Conservation (phyloP, 2,797 vertebrate species). For the Megalops cyprinoides region DNA sequence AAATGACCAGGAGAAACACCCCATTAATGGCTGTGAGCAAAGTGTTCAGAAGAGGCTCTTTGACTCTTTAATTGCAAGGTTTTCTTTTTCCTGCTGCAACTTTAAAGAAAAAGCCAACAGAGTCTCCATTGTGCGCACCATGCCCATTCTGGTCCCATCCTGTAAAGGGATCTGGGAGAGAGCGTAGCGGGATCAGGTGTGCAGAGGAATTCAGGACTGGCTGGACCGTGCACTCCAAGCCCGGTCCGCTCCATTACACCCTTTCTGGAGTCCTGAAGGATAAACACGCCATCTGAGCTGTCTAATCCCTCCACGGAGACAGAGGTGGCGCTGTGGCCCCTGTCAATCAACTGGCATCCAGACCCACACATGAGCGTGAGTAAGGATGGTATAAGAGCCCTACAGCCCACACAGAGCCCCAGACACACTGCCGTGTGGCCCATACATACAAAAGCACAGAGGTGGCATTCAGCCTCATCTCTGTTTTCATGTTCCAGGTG, state of each 20-base stretch:
- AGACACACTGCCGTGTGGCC: neutral
- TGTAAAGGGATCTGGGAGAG: slow-evolving; percentile 71
- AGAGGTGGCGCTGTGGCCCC: slow-evolving; percentile 38
- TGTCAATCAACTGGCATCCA: slow-evolving; percentile 38
- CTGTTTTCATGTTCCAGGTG: neutral
- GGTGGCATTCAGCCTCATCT: neutral
- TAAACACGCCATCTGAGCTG: slow-evolving; percentile 45
- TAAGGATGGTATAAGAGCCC: neutral
- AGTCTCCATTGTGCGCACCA: slow-evolving; percentile 72
- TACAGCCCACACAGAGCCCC: neutral
- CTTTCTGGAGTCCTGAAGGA: slow-evolving; percentile 45
- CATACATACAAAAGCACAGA: neutral
- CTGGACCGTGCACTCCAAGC: slow-evolving; percentile 41
- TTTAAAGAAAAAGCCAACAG: slow-evolving; percentile 73
- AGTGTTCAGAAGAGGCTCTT: slow-evolving; percentile 43
- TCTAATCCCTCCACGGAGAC: slow-evolving; percentile 41
- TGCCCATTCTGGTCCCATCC: slow-evolving; percentile 54
- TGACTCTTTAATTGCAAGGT: slow-evolving; percentile 56
- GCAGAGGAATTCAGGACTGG: slow-evolving; percentile 73
- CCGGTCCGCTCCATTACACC: slow-evolving; percentile 50
- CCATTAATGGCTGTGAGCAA: slow-evolving; percentile 49
- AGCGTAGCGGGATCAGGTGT: slow-evolving; percentile 69
- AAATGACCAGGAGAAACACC: slow-evolving; percentile 43
- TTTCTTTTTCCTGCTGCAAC: slow-evolving; percentile 48
- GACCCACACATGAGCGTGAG: neutral